Conservation (phyloP, 2,888 invertebrate species). For the Chesias legatella region DNA sequence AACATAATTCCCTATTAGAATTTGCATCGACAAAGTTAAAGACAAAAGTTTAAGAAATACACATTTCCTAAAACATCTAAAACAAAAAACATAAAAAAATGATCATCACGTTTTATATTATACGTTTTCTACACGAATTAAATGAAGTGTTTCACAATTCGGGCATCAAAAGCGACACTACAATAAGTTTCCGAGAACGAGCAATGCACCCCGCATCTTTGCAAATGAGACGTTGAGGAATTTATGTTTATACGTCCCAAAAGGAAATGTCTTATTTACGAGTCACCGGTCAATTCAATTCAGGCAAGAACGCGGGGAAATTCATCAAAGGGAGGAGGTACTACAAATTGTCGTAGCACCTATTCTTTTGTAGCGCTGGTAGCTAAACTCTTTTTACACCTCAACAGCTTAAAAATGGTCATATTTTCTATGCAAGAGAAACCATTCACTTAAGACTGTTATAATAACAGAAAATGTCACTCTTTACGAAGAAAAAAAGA, state of each 20-base stretch:
- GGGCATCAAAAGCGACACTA: slow-evolving; percentile 18
- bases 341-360: slow-evolving; percentile 16
- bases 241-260: slow-evolving; percentile 55
- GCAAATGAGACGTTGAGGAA: slow-evolving; percentile 44
- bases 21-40: no score
- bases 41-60: no score
- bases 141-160: slow-evolving; percentile 15
- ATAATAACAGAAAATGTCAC: no score
- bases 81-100: slow-evolving; percentile 4
- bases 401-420: no score
- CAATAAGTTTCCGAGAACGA: slow-evolving; percentile 24
- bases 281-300: slow-evolving; percentile 18
- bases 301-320: slow-evolving; percentile 25
- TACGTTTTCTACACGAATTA: slow-evolving; percentile 12
- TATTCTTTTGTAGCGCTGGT: no score
- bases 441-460: no score
- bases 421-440: no score
- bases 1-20: no score
- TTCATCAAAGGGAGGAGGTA: slow-evolving; percentile 18
- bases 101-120: slow-evolving; percentile 9
- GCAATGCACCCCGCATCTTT: slow-evolving; percentile 13
- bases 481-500: no score
- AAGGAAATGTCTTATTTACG: slow-evolving; percentile 59
- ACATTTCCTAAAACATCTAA: no score
- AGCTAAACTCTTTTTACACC: no score